A percentile compares a stretch with the other conserved stretches of the same genome.
Conservation (phyloP, 2,113 vertebrate genomes). For the Bothrops jararaca region DNA sequence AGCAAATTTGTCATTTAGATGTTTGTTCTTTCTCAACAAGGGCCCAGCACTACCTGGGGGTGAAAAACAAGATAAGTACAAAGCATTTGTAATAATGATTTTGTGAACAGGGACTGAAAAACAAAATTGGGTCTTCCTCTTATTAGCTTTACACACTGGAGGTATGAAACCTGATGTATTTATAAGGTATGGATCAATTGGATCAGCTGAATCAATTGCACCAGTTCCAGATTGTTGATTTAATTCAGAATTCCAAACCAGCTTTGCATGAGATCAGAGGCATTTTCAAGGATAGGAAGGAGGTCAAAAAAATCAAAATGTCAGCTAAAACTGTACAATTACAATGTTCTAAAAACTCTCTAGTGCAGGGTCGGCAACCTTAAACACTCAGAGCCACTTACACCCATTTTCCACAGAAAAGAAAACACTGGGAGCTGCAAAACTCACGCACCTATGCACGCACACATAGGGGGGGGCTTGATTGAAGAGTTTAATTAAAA, state of each 20-base stretch:
- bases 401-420: too few relatives aligned
- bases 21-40: constrained; percentile 1
- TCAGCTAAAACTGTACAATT: neutral
- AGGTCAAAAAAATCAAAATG: neutral
- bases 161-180: neutral
- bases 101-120: neutral
- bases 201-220: neutral
- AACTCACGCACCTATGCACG: too few relatives aligned
- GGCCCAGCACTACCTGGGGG: neutral
- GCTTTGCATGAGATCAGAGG: neutral
- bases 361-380: too few relatives aligned
- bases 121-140: neutral
- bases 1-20: constrained; percentile 14
- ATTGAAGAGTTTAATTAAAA: too few relatives aligned
- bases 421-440: too few relatives aligned
- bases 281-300: neutral
- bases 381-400: too few relatives aligned
- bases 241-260: neutral
- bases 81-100: neutral
- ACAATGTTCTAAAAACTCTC: neutral
- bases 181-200: neutral
- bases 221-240: neutral
- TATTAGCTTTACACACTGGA: neutral
- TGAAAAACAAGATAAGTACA: neutral
- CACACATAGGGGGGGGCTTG: too few relatives aligned